Evolutionary conservation across 2,888 invertebrate species (phyloP).

Genomic region (Drosophila mulleri): DNA sequence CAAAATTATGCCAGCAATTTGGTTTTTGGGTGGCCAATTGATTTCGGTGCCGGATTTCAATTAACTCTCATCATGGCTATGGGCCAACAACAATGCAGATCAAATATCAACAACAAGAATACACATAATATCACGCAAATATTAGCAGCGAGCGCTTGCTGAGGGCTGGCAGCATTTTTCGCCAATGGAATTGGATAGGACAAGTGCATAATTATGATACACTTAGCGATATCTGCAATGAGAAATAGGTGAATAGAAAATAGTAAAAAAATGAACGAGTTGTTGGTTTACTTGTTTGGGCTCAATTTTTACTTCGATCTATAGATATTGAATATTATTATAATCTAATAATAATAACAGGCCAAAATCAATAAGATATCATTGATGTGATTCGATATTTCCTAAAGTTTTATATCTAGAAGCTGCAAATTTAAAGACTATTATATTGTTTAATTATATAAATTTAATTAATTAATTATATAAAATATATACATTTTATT

Average conservation of each 20-base stretch:
- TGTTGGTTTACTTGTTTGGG: too few relatives aligned
- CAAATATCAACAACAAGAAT: slow-evolving; percentile 14
- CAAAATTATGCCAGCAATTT: slow-evolving; percentile 74
- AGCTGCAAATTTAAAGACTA: too few relatives aligned
- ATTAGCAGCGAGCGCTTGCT: not conserved
- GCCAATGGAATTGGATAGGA: slow-evolving; percentile 35
- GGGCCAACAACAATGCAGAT: slow-evolving; percentile 15
- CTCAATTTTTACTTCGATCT: too few relatives aligned
- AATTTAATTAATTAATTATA: too few relatives aligned
- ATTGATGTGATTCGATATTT: too few relatives aligned
- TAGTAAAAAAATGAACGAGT: too few relatives aligned
- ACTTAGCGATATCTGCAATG: slow-evolving; percentile 1
- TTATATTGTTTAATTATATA: too few relatives aligned
- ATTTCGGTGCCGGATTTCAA: slow-evolving; percentile 54
- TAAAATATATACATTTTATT: too few relatives aligned
- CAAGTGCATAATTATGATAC: slow-evolving; percentile 12
- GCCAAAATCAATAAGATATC: too few relatives aligned
- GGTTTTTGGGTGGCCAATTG: slow-evolving; percentile 71
- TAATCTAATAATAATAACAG: too few relatives aligned
- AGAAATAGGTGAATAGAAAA: not conserved
- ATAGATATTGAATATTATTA: too few relatives aligned
- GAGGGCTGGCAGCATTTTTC: not conserved
- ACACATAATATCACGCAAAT: slow-evolving; percentile 30
- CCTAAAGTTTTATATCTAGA: too few relatives aligned
- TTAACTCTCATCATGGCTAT: slow-evolving; percentile 49